Conservation (phyloP, 2,113 vertebrate species). For the Rousettus leschenaultii region DNA sequence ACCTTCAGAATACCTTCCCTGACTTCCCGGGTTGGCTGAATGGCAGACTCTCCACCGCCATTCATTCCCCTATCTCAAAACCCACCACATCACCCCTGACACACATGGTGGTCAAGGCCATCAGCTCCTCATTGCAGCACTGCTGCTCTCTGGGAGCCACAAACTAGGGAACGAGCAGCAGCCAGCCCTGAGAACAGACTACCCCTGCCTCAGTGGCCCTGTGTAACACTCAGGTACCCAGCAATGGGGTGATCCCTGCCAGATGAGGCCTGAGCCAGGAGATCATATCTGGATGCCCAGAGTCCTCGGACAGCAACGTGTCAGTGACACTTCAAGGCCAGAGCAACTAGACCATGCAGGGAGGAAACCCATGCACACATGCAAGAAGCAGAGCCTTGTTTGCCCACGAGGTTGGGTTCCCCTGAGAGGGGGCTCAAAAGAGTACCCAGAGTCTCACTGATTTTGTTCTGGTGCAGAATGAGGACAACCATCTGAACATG, state of each 20-base stretch:
- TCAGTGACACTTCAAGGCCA: neutral
- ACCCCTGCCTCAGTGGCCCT: neutral
- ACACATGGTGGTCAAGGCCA: neutral
- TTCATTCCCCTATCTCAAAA: neutral
- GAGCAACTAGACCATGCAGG: neutral
- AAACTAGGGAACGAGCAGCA: neutral
- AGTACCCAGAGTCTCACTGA: neutral
- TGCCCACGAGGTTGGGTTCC: neutral
- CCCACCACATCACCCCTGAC: neutral
- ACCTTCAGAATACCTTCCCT: neutral
- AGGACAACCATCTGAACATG: neutral
- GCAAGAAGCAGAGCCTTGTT: neutral
- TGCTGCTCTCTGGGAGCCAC: neutral
- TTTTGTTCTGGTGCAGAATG: neutral
- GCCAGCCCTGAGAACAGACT: neutral
- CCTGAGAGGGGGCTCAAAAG: neutral
- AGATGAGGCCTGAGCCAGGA: neutral
- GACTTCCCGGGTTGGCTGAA: neutral
- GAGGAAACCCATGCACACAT: neutral
- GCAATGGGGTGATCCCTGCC: neutral
- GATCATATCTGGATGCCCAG: neutral
- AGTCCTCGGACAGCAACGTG: neutral
- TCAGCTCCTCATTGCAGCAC: neutral
- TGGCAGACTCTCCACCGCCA: neutral
- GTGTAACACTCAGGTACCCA: neutral